Evolutionary conservation across 2,113 vertebrate genomes (phyloP).

Genomic region (Macaca mulatta): DNA sequence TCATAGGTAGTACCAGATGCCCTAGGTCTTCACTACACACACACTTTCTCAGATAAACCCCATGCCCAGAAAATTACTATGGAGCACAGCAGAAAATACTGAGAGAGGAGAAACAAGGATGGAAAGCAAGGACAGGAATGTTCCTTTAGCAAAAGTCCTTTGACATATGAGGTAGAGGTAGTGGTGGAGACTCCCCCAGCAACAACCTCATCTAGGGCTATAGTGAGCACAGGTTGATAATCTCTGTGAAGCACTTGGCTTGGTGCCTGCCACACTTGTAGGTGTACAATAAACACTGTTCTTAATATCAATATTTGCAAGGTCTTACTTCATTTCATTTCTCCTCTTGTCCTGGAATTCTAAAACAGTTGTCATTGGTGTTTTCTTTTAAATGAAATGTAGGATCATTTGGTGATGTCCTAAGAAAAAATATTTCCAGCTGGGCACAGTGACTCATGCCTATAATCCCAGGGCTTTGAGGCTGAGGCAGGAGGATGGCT

Average conservation of each 20-base stretch:
- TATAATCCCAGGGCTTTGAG: too few relatives aligned
- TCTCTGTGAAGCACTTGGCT: too few relatives aligned
- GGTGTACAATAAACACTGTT: neutral
- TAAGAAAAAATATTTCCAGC: neutral
- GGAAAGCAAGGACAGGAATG: neutral
- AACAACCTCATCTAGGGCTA: rapidly evolving
- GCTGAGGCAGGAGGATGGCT: too few relatives aligned
- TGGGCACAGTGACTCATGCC: too few relatives aligned
- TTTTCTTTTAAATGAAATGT: neutral
- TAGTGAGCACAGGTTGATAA: rapidly evolving
- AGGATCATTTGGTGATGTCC: neutral
- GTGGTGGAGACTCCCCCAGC: neutral
- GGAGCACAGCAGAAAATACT: neutral
- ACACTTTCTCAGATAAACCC: neutral
- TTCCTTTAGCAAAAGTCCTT: neutral
- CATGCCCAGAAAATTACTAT: neutral
- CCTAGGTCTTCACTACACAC: neutral
- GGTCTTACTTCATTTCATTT: neutral
- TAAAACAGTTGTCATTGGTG: neutral
- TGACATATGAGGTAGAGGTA: neutral
- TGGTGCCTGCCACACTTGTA: rapidly evolving
- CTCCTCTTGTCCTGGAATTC: neutral
- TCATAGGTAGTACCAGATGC: neutral
- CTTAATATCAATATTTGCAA: too few relatives aligned
- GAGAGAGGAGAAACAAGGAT: neutral